Base-by-base conservation (phyloP, 2,797 vertebrate species). In the Thunnus albacares region DNA sequence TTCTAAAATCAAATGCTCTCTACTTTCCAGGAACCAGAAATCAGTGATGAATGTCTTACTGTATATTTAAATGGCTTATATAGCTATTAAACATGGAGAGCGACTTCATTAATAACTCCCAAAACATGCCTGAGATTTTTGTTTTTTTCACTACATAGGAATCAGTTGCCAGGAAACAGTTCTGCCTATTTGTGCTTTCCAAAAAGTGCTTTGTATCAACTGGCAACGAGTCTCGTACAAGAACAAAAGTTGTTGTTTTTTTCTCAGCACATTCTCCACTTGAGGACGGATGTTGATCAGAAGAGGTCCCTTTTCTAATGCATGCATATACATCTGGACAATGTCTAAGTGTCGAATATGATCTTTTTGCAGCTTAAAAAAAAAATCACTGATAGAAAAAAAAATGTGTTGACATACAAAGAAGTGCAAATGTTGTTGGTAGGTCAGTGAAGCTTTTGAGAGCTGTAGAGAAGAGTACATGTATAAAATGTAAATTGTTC, bases 141-240 rank as follows among this genome's bases (percentile, higher is more conserved):
- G 3, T 15, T 45, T 38, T 63, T 83, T 56, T 74, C 20, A 30
- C 52, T 53, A 67, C 71, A 47, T 18, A 45, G 6, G 65, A 53
- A 51, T 41, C 65, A 77, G 47, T 82, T 64, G 59, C 62, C 70
- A 80, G 58, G 65, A 87, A 72, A 87, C 55, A 52, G n/a, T 61
- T 15, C 52, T 60, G 30, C 28, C 43, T 33, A 60, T 61, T 30
- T 38, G 33, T 56, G 22, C 47, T 8, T 2, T 65, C 35, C 57
- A 79, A 72, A 59, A 65, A 63, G 43, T 57, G 6, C 14, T 80
- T 60, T 75, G 4, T 61, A 67, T 49, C 9, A 41, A 24, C 58
- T 43, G 33, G 33, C 41, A 45, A 13, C 14, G 20, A 77, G 18
- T 66, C 17, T 30, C 55, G 20, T 12, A 52, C 9, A 49, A 55